Conservation (phyloP, 2,113 vertebrate genomes). For the Oostethus manadensis region DNA sequence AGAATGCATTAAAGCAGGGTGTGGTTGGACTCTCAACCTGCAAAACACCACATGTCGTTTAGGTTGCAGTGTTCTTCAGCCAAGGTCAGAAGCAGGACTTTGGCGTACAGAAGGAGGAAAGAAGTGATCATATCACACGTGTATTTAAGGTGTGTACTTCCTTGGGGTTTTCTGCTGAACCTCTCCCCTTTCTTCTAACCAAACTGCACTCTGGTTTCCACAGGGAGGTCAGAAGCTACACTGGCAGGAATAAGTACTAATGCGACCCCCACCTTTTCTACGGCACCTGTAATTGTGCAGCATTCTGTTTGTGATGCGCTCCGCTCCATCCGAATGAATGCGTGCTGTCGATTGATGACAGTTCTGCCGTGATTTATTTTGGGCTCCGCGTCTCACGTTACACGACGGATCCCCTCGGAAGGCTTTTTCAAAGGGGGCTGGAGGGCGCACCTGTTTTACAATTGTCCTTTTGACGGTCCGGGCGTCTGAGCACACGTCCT, state of each 20-base stretch:
- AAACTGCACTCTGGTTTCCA: not conserved
- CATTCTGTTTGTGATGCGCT: not conserved
- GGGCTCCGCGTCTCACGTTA: not conserved
- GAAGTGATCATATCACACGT: not conserved
- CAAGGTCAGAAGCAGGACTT: not conserved
- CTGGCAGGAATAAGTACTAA: not conserved
- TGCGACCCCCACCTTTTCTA: not conserved
- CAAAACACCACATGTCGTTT: slow-evolving; percentile 5
- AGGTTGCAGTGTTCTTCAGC: not conserved
- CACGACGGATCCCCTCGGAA: not conserved
- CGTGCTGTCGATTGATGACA: not conserved
- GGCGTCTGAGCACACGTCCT: not conserved
- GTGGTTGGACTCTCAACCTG: slow-evolving; percentile 3
- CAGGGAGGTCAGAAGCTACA: not conserved
- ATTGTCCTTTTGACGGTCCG: not conserved
- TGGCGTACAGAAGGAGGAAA: not conserved
- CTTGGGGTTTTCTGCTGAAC: not conserved
- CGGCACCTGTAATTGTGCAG: not conserved
- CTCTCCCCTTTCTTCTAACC: not conserved
- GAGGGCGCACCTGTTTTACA: not conserved
- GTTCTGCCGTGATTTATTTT: slow-evolving; percentile 5
- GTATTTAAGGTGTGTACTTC: slow-evolving; percentile 5
- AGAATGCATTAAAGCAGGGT: not conserved
- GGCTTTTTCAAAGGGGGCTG: not conserved
- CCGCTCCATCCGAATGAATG: not conserved